Evolutionary conservation across 2,113 vertebrate genomes (phyloP).

Genomic region (Callorhinus ursinus): DNA sequence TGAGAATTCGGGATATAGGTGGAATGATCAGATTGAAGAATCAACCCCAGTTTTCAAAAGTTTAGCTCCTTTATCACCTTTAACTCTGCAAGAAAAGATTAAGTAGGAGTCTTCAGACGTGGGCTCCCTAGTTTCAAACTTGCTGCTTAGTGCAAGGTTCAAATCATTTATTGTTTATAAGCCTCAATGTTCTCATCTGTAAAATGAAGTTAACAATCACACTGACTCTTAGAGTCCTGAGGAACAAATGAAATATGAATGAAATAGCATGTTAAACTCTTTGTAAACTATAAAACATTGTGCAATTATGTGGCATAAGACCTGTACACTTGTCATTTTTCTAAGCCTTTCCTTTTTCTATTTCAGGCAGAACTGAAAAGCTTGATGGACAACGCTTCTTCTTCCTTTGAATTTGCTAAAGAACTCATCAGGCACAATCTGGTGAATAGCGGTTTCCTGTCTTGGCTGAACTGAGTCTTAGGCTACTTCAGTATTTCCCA

Average conservation of each 20-base stretch:
- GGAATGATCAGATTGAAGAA: background rate
- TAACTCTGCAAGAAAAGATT: background rate
- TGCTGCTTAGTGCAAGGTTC: background rate
- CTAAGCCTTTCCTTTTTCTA: conserved; percentile 67
- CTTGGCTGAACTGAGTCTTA: background rate
- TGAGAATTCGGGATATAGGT: background rate
- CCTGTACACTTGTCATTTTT: background rate
- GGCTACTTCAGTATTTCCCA: background rate
- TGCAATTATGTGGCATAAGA: background rate
- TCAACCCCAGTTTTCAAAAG: background rate
- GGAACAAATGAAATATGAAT: background rate
- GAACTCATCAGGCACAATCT: conserved; percentile 98
- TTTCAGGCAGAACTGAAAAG: conserved; percentile 95
- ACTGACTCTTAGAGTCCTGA: background rate
- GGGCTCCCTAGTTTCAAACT: background rate
- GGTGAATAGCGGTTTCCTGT: conserved; percentile 84
- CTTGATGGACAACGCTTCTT: conserved; percentile 93
- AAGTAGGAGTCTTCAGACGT: background rate
- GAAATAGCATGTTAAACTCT: background rate
- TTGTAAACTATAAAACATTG: background rate
- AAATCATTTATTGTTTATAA: background rate
- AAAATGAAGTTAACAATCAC: background rate
- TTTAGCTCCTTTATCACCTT: background rate
- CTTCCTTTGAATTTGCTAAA: conserved; percentile 97
- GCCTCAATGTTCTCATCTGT: conserved; percentile 4